phyloP scores from a whole-genome alignment of 2,888 invertebrate genomes.

The Ceramica pisi region DNA sequence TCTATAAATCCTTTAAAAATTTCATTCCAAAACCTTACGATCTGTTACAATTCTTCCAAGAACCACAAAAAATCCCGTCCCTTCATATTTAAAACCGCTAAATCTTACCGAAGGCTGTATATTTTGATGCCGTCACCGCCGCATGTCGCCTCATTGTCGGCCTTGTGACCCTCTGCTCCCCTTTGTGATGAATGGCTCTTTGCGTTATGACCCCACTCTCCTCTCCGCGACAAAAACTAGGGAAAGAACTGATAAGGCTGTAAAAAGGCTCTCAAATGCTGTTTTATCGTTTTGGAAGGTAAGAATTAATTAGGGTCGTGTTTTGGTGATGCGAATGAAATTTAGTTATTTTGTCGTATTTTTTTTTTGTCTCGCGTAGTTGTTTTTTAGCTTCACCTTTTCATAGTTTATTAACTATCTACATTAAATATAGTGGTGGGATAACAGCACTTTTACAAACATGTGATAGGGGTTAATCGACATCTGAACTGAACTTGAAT shows the following conservation, averaged over 20 bases:
- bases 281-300: slow-evolving; percentile 24
- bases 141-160: slow-evolving; percentile 43
- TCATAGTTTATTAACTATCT: not conserved
- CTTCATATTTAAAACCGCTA: slow-evolving; percentile 15
- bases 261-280: slow-evolving; percentile 38
- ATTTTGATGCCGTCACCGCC: slow-evolving; percentile 41
- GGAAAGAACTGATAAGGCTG: slow-evolving; percentile 36
- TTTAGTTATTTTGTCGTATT: not conserved
- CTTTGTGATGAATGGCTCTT: slow-evolving; percentile 55
- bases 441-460: no score
- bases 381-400: not conserved
- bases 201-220: slow-evolving; percentile 35
- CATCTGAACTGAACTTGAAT: no score
- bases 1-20: not conserved
- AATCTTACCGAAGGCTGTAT: slow-evolving; percentile 18
- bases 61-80: not conserved
- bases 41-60: not conserved
- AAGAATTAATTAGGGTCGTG: slow-evolving; percentile 17
- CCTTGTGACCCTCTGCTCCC: slow-evolving; percentile 42
- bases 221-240: slow-evolving; percentile 25
- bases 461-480: no score
- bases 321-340: not conserved
- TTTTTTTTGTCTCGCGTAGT: not conserved
- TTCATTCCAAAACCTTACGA: not conserved
- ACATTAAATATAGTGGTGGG: not conserved